phyloP scores from a whole-genome alignment of 2,888 invertebrate genomes.

The Subacronicta megacephala region DNA sequence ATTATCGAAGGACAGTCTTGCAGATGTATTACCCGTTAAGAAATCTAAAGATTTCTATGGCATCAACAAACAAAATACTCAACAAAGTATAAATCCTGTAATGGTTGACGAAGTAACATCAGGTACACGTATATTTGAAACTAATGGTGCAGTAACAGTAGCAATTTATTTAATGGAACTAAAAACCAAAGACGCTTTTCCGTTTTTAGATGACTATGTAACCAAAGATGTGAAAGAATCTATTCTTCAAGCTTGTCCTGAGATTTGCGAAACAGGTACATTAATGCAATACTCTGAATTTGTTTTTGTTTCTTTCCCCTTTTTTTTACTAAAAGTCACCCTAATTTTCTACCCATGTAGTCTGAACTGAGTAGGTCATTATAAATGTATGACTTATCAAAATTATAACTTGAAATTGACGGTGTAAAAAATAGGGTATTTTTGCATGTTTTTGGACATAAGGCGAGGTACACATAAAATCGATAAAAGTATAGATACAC shows the following conservation, averaged over 20 bases:
- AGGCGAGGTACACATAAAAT: no score
- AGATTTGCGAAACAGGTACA: conserved; percentile 67
- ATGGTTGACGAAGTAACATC: conserved; percentile 65
- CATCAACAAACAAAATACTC: conserved; percentile 5
- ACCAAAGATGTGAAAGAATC: conserved; percentile 64
- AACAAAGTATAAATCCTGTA: conserved; percentile 16
- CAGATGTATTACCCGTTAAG: conserved; percentile 56
- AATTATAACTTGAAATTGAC: no score
- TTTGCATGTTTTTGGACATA: background rate
- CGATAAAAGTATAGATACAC: background rate
- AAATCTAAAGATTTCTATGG: conserved; percentile 6
- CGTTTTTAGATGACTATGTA: conserved; percentile 64
- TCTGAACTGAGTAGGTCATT: no score
- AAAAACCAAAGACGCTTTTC: conserved; percentile 40
- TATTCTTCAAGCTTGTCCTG: conserved; percentile 65
- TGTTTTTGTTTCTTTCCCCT: conserved; percentile 3
- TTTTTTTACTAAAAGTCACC: conserved; percentile 39
- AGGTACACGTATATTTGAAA: conserved; percentile 56
- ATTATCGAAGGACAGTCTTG: conserved; percentile 57
- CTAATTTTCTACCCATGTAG: no score
- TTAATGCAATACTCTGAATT: conserved; percentile 19
- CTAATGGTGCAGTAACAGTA: background rate
- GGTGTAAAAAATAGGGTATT: conserved; percentile 68
- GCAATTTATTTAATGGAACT: conserved; percentile 16
- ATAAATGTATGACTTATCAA: no score